phyloP scores from a whole-genome alignment of 2,888 invertebrate genomes.

The Drosophila neotestacea region DNA sequence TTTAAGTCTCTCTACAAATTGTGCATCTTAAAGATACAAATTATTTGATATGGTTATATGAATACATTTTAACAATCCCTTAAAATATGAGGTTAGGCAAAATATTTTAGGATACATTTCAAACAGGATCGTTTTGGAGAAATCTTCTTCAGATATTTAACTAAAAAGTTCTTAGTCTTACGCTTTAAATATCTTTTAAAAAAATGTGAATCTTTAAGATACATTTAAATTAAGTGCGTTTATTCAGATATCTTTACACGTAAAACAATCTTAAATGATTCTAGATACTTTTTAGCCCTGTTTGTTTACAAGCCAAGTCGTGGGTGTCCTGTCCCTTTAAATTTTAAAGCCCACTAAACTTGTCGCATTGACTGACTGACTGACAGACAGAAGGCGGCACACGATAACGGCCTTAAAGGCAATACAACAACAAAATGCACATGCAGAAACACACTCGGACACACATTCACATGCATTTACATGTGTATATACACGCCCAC shows the following conservation, averaged over 20 bases:
- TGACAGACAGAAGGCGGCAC: constrained; percentile 37
- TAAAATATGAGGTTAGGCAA: too few relatives aligned
- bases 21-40: too few relatives aligned
- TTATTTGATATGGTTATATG: too few relatives aligned
- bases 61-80: too few relatives aligned
- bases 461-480: neutral
- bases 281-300: neutral
- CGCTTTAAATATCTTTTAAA: too few relatives aligned
- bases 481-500: constrained; percentile 52
- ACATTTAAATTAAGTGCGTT: neutral
- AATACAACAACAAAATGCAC: constrained; percentile 22
- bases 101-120: too few relatives aligned
- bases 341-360: constrained; percentile 56
- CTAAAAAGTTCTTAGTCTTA: too few relatives aligned
- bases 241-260: neutral
- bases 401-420: constrained; percentile 64
- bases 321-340: constrained; percentile 31
- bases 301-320: neutral
- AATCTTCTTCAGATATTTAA: too few relatives aligned
- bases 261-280: constrained; percentile 3
- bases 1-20: too few relatives aligned
- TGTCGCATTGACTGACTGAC: constrained; percentile 39
- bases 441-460: neutral
- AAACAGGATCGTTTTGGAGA: too few relatives aligned
- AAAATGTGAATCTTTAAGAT: neutral